Evolutionary conservation across 2,797 vertebrate species (phyloP), one percentile per base, ranked within the genome.

Genomic region (Vespertilio murinus): DNA sequence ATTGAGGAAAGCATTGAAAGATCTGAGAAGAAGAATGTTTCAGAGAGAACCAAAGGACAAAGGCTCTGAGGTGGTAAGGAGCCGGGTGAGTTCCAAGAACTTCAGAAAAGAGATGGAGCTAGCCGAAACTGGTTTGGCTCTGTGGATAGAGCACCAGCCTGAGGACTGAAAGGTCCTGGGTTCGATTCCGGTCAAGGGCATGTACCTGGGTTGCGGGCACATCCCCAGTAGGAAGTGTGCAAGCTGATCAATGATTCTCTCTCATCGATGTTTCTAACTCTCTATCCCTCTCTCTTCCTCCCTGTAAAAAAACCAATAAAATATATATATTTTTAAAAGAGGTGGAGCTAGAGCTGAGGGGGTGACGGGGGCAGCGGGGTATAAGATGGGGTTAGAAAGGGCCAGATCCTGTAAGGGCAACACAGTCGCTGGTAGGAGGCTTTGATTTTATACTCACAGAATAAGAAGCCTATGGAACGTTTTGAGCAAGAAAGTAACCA

Each of bases 391-490:
- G 4, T 52, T 56, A 69, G 23, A 88, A 87, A 80, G n/a, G 17
- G 13, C 20, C 45, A 70, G 64, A 65, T 54, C 30, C 3, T 14
- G 1, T 13, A 83, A 74, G 30, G 14, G 3, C 10, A 79, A 23
- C 25, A 33, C 3, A 74, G 22, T 16, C 52, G 38, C 1, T 40
- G 14, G 14, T 11, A 40, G 83, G 13, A 8, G 20, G 14, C 73
- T 89, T 86, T 49, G 18, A 89, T 64, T 94, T 94, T 49, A 77
- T 45, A 80, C 23, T 65, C 42, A 59, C 11, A 7, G 28, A 54
- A 40, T 45, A 11, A 79, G 45, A 92, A 25, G 8, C 10, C 83
- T 91, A 77, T 25, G 17, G 13, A 83, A 71, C 54, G 1, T 71
- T 77, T 47, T 56, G 45, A 83, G 38, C 10, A 91, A 95, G 8